phyloP scores from a whole-genome alignment of 2,113 vertebrate species.

The Columba janthina region DNA sequence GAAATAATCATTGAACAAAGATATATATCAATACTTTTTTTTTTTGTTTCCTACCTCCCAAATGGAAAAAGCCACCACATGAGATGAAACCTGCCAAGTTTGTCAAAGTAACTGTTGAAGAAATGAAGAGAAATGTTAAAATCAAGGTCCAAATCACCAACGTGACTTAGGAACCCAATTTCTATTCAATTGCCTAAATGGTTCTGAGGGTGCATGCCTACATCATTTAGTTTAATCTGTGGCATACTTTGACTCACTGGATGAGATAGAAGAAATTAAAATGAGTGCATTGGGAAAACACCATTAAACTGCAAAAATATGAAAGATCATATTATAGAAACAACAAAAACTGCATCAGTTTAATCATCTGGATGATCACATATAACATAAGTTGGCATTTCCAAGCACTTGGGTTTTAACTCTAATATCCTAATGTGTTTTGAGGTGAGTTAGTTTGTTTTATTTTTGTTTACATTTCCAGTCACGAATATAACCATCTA shows the following conservation, averaged over 20 bases:
- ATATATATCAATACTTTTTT: neutral
- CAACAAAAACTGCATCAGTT: neutral
- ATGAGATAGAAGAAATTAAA: neutral
- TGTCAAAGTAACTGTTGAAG: neutral
- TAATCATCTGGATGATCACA: neutral
- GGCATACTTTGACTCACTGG: neutral
- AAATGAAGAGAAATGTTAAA: neutral
- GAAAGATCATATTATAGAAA: neutral
- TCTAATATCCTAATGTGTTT: neutral
- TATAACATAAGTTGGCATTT: neutral
- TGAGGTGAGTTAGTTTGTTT: neutral
- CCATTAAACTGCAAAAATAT: neutral
- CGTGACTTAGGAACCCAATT: neutral
- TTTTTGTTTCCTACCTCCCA: neutral
- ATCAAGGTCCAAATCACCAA: neutral
- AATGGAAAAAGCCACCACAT: neutral
- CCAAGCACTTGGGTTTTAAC: neutral
- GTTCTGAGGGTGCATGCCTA: neutral
- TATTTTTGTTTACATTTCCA: neutral
- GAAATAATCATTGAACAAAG: neutral
- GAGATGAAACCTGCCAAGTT: neutral
- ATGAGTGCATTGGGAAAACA: neutral
- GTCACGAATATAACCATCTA: neutral
- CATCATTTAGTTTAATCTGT: neutral
- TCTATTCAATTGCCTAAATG: neutral